A percentile compares a stretch with the other conserved stretches of the same genome.
Evolutionary conservation across 1,140 invertebrate genomes (phyloP).

Genomic region (Leptinotarsa lineolata): DNA sequence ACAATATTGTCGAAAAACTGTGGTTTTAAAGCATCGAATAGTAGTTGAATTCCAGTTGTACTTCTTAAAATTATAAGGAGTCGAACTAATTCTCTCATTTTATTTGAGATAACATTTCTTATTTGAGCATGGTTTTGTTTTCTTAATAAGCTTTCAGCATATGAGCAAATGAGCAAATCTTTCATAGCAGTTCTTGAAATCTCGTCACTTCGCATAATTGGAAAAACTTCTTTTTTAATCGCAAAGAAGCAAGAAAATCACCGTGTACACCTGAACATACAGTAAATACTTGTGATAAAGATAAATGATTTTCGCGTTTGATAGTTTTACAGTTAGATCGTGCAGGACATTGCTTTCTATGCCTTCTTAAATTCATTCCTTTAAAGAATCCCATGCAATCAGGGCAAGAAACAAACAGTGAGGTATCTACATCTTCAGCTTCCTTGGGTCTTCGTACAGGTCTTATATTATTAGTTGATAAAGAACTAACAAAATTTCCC

Average conservation of each 20-base stretch:
- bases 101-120: constrained; percentile 37
- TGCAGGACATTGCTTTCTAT: neutral
- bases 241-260: constrained; percentile 26
- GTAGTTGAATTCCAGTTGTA: neutral
- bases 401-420: neutral
- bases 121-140: constrained; percentile 43
- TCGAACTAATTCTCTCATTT: constrained; percentile 39
- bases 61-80: constrained; percentile 33
- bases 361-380: constrained; percentile 17
- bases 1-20: constrained; percentile 39
- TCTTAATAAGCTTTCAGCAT: constrained; percentile 34
- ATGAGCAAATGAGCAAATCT: constrained; percentile 38
- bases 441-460: constrained; percentile 28
- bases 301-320: constrained; percentile 28
- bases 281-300: constrained; percentile 32
- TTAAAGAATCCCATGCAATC: constrained; percentile 12
- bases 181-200: constrained; percentile 33
- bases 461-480: constrained; percentile 25
- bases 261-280: constrained; percentile 24
- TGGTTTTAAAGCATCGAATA: constrained; percentile 37
- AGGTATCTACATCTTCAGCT: neutral
- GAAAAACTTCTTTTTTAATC: constrained; percentile 38
- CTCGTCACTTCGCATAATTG: constrained; percentile 35
- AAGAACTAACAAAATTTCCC: constrained; percentile 30
- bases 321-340: neutral